Base-by-base conservation (phyloP, 2,113 vertebrate genomes). In the Varanus salvator region DNA sequence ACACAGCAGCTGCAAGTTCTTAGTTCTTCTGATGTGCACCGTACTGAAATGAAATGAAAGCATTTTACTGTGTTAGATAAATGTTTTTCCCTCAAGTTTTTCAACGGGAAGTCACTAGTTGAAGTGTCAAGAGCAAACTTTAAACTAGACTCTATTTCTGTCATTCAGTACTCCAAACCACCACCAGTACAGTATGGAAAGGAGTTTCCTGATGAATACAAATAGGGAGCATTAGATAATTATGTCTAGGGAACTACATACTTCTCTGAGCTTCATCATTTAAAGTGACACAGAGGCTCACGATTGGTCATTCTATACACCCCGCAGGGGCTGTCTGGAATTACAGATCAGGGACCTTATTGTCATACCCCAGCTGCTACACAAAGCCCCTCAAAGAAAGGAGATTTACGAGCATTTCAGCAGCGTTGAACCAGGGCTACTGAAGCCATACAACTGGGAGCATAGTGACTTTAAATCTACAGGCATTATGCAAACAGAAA, bases 401-500 rank as follows among this genome's bases (percentile, higher is more conserved):
- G 97, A 98, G 98, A 98, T 98, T 98, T 98, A 98, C 93, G 97
- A 97, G 97, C 95, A 96, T 98, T 98, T 98, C 97, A 97, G 96
- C 97, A 97, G 96, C 96, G 96, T 96, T 96, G 96, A 98, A 97
- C 97, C 97, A 94, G 93, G 96, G 97, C 97, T 96, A 96, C 94
- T 96, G 96, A 94, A 97, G 97, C 97, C 96, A 93, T 95, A 96
- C 97, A 97, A 96, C 96, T 94, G 97, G 97, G 97, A 97, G 96
- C 96, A 94, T 95, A 92, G 95, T 94, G 94, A 94, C 94, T 97
- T 95, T 96, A 96, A 97, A 97, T 96, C 94, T 96, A 93, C 72
- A 95, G 93, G 93, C 94, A 97, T 97, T 96, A 97, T 97, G 96
- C 96, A 96, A 97, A 97, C 96, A 96, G 96, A 97, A 97, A 97